Conservation (phyloP, 37 sponge, comb jelly and placozoan genomes). For the Hormiphora californensis region DNA sequence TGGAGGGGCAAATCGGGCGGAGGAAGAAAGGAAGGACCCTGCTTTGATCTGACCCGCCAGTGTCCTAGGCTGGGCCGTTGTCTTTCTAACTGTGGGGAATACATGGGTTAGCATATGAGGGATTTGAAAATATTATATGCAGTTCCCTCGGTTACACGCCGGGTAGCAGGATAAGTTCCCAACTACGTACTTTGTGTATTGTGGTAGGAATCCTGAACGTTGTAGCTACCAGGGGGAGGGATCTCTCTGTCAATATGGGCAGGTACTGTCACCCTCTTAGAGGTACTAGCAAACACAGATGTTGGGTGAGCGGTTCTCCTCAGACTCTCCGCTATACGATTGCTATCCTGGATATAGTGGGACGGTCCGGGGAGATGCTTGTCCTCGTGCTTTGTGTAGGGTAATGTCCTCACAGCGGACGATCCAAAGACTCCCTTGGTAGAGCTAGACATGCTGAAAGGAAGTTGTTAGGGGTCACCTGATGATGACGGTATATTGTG, state of each 20-base stretch:
- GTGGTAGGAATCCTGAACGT: conserved; percentile 24
- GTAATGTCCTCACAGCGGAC: conserved; percentile 73
- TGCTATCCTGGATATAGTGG: conserved; percentile 53
- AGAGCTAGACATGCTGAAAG: conserved; percentile 57
- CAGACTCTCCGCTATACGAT: conserved; percentile 23
- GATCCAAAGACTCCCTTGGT: conserved; percentile 77
- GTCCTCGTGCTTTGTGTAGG: conserved; percentile 71
- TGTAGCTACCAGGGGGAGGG: conserved; percentile 53
- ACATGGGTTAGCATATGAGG: neutral
- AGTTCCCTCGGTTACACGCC: no score
- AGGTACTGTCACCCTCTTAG: conserved; percentile 14
- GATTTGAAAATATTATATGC: neutral
- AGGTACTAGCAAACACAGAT: conserved; percentile 48
- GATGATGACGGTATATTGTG: no score
- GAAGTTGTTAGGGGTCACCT: no score
- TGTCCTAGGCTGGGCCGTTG: conserved; percentile 23
- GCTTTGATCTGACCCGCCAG: conserved; percentile 46
- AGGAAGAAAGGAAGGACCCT: conserved; percentile 67
- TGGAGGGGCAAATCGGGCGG: conserved; percentile 68
- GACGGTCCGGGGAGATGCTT: conserved; percentile 67
- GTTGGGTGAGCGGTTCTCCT: conserved; percentile 3
- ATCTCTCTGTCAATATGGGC: conserved; percentile 25
- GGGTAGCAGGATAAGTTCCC: neutral
- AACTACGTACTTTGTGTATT: conserved; percentile 2
- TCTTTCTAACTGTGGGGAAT: conserved; percentile 31